A percentile compares a stretch with the other conserved stretches of the same genome.
Conservation (phyloP, 2,113 vertebrate species). For the Myodes glareolus region DNA sequence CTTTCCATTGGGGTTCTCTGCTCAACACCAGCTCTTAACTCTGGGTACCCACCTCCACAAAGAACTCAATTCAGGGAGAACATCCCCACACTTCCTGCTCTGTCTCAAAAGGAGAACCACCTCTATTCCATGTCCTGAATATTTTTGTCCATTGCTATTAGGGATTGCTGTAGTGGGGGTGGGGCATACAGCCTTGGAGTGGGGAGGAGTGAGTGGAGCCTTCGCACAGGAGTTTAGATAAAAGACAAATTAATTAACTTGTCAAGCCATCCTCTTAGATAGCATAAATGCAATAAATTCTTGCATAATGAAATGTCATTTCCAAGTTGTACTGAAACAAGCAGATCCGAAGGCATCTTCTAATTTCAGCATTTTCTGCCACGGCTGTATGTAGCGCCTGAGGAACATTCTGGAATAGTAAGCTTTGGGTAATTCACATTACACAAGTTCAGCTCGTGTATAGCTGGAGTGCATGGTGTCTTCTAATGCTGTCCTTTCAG, state of each 20-base stretch:
- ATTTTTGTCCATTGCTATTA: neutral
- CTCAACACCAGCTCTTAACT: neutral
- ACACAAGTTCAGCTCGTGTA: neutral
- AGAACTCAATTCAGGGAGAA: neutral
- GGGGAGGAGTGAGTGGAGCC: neutral
- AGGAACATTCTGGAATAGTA: neutral
- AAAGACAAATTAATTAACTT: slow-evolving; percentile 78
- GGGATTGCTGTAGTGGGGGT: neutral
- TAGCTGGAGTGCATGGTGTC: neutral
- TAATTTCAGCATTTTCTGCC: slow-evolving; percentile 49
- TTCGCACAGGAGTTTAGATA: slow-evolving; percentile 40
- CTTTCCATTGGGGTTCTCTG: neutral
- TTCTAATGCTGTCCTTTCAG: neutral
- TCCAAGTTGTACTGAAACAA: slow-evolving; percentile 67
- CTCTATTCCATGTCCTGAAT: neutral
- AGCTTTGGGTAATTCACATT: neutral
- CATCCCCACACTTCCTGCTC: neutral
- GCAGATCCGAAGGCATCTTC: slow-evolving; percentile 22
- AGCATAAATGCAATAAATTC: slow-evolving; percentile 67
- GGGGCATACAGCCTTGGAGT: neutral
- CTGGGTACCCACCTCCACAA: neutral
- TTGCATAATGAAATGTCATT: slow-evolving; percentile 76
- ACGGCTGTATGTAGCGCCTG: neutral
- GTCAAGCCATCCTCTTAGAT: slow-evolving; percentile 68
- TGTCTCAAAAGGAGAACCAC: neutral